Base-by-base conservation (phyloP, 2,888 invertebrate species). In the Drosophila borealis region DNA sequence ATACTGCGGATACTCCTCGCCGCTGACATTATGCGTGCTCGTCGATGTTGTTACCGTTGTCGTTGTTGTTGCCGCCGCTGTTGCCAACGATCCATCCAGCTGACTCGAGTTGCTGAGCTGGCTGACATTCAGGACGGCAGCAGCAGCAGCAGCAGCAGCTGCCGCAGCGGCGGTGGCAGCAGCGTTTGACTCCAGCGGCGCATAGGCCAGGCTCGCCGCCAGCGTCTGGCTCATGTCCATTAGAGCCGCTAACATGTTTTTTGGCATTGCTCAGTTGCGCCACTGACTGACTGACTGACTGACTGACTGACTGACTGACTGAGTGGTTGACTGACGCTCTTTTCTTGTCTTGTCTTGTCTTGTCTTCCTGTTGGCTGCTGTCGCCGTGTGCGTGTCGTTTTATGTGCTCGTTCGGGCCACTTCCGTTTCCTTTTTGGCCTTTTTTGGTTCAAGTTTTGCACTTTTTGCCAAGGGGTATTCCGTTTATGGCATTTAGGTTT, bases 1-100 rank as follows among this genome's bases (percentile, higher is more conserved):
- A 92, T 94, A 56, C 17, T 59, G 59, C 11, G 54, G 61, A 8
- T 14, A n/a, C n/a, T 74, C 74, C 19, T 72, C 72, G 21, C n/a
- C 33, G 50, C 66, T 78, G 50, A 21, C 65, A 48, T 82, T 88
- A 36, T 48, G 62, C 11, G 37, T 21, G 42, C 37, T 49, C 8
- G 17, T 49, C 25, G 44, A 9, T 11, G 46, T 36, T 9, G 55
- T 21, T 21, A 60, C 8, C 4, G 39, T 11, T 33, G 9, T 21
- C 6, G 45, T 39, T 10, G n/a, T 13, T 13, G 41, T 2, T 29
- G 29, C 29, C 8, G 29, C 29, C 29, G 29, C 29, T 29, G 29
- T 29, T 29, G 41, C 41, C 41, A 41, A 10, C 14, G 62, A 54
- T 42, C 54, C 80, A 21, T 70, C 54, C 49, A 48, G 34, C 25